Evolutionary conservation across 2,797 vertebrate species (phyloP).

Genomic region (Dryobates pubescens): DNA sequence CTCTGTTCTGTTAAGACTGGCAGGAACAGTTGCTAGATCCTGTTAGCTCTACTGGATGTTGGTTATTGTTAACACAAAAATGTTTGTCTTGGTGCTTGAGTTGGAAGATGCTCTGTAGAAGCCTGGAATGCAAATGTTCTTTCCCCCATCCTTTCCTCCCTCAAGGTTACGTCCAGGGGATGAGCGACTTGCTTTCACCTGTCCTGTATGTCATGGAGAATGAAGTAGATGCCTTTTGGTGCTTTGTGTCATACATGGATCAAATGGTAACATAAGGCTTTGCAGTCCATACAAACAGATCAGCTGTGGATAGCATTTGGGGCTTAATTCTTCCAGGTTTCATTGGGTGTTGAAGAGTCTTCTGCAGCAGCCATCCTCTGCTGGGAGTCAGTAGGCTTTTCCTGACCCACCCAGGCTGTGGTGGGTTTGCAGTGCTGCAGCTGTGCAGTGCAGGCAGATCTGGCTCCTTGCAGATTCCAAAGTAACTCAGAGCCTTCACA

Average conservation of each 20-base stretch:
- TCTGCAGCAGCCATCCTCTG: neutral
- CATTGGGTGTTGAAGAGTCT: rapidly evolving
- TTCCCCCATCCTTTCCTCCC: neutral
- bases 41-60: neutral
- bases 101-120: neutral
- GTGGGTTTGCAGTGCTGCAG: neutral
- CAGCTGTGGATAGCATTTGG: neutral
- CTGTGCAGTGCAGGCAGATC: neutral
- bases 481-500: neutral
- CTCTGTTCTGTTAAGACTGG: neutral
- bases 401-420: neutral
- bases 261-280: conserved; percentile 86
- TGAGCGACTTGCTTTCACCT: conserved; percentile 96
- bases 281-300: neutral
- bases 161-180: conserved; percentile 95
- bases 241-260: conserved; percentile 95
- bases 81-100: neutral
- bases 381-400: neutral
- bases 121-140: neutral
- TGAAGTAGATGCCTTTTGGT: conserved; percentile 97
- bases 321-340: neutral
- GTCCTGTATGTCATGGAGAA: conserved; percentile 96
- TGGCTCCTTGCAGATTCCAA: neutral
- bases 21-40: neutral
- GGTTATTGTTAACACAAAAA: neutral